These are phyloP conservation scores for Phasia obesa DNA, from an alignment of 2,888 invertebrate species.

Conservation along the genomic window DNA sequence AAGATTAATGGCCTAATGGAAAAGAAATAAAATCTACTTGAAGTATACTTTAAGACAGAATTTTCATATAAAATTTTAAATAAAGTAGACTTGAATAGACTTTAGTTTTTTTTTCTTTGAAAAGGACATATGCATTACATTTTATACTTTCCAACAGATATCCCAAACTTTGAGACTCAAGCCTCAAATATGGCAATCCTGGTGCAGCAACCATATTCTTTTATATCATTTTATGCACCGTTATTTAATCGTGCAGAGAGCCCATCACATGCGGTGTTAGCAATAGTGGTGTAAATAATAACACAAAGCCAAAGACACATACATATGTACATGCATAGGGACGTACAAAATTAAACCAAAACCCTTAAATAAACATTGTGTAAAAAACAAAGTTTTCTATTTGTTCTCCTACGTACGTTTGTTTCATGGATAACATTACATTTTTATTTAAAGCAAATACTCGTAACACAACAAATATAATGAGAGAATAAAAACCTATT, in stretches of 20 bases:
- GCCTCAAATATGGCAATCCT: no score
- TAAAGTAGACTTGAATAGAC: no score
- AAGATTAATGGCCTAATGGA: no score
- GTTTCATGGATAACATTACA: constrained; percentile 30
- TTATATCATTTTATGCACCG: constrained; percentile 9
- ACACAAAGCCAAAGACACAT: constrained; percentile 36
- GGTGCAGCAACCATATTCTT: constrained; percentile 26
- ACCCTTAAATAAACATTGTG: constrained; percentile 60
- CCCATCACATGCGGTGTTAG: background rate
- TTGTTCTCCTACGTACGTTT: background rate
- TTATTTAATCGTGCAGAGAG: constrained; percentile 13
- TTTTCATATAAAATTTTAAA: no score
- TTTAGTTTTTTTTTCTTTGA: no score
- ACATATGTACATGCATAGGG: no score
- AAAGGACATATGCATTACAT: no score
- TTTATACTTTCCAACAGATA: no score
- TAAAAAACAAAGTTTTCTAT: constrained; percentile 20
- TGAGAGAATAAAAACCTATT: background rate
- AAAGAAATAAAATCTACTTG: no score
- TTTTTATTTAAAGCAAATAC: constrained; percentile 50
- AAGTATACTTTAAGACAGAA: no score
- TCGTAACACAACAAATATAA: constrained; percentile 20
- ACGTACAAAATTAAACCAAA: constrained; percentile 57
- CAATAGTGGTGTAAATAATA: constrained; percentile 27
- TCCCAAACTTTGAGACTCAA: no score